These are phyloP conservation scores for Siphonodentalium dalli DNA, from an alignment of 2,888 invertebrate genomes.

Conservation along the genomic window DNA sequence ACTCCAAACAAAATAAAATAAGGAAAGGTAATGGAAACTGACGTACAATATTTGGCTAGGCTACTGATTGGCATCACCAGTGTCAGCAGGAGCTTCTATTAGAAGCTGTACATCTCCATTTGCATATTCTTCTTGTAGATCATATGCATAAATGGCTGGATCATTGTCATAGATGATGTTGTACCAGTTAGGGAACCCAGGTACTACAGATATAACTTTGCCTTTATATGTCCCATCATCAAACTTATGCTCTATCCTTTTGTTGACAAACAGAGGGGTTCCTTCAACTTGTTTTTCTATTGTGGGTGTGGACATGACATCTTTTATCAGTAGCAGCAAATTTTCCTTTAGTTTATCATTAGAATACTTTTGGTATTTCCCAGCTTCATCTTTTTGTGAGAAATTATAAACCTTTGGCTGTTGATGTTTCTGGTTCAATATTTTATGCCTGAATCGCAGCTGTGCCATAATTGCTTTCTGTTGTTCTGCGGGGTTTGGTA, in stretches of 20 bases:
- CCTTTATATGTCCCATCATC: not conserved
- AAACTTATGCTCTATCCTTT: slow-evolving; percentile 8
- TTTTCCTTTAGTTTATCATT: slow-evolving; percentile 12
- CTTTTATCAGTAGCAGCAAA: slow-evolving; percentile 3
- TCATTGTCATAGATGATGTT: slow-evolving; percentile 20
- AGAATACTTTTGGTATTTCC: slow-evolving; percentile 12
- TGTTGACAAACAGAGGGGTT: slow-evolving; percentile 19
- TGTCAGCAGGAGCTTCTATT: no score
- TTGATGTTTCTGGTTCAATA: slow-evolving; percentile 19
- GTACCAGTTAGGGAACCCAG: slow-evolving; percentile 18
- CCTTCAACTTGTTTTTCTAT: slow-evolving; percentile 6
- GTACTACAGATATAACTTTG: slow-evolving; percentile 10
- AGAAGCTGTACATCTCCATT: slow-evolving; percentile 4
- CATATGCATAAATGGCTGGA: slow-evolving; percentile 14
- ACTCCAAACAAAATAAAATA: no score
- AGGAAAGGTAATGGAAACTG: no score
- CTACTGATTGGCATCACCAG: no score
- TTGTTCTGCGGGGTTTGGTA: slow-evolving; percentile 10
- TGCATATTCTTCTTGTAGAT: slow-evolving; percentile 13
- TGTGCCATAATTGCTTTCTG: slow-evolving; percentile 18
- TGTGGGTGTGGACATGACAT: not conserved
- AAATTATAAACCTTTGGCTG: slow-evolving; percentile 15
- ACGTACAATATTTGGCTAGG: no score
- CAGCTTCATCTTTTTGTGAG: slow-evolving; percentile 6
- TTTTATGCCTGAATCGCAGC: slow-evolving; percentile 18